Base-by-base conservation (phyloP, 1,140 invertebrate species). In the Psilanteris sp. region DNA sequence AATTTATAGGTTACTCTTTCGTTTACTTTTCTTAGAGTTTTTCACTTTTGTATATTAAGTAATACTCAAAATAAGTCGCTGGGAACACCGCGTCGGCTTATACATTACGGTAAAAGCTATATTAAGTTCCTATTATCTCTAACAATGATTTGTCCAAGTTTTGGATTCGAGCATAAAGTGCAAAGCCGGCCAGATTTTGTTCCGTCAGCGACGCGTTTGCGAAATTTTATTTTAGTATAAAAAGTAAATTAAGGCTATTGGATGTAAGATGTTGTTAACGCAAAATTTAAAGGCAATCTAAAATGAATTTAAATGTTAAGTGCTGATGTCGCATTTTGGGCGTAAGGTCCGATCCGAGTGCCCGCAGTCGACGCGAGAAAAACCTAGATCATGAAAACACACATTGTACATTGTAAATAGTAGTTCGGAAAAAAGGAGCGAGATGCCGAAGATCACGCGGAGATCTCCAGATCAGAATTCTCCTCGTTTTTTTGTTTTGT, bases 331-430 rank as follows among this genome's bases (percentile, higher is more conserved):
- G 36, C 9, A 16, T 48, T 59, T 74, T 54, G 41, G 46, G 24
- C 43, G 48, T 32, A 46, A 10, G 9, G 48, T 71, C 54, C 54
- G 55, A 34, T 62, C 37, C 48, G 48, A 66, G 11, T 66, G 32
- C 24, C 39, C 52, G 64, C 68, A 57, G 68, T 73, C 59, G 66
- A 70, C 78, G 70, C 41, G 43, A 71, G 48, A 74, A 80, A 79
- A 81, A 83, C 77, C 80, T 87, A 87, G 81, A 81, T 78, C 85
- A 83, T 77, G 79, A 84, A 81, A 16, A 81, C 48, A 83, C 73
- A 78, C 68, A 81, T 79, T 88, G 86, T 87, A 88, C 80, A 87
- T 88, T 88, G 87, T 88, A 88, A 86, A 88, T 88, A 88, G 78
- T 88, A 85, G 76, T 70, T 70, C 73, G 75, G 79, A 78, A 71